phyloP scores from a whole-genome alignment of 1,140 invertebrate genomes.

The Teleogryllus occipitalis region DNA sequence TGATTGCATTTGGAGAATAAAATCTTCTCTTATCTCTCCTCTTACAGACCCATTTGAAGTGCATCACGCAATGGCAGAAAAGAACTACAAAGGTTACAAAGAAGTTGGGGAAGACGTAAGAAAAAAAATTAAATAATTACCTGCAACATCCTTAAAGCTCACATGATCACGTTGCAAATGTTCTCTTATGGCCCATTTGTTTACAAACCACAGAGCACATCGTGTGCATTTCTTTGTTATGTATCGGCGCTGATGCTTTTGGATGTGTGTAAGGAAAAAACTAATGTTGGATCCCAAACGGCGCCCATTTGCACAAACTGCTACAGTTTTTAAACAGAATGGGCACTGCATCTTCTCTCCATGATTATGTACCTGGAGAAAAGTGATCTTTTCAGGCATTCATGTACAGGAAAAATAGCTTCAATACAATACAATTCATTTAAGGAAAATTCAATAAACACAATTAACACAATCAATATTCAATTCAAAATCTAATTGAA shows the following conservation, averaged over 20 bases:
- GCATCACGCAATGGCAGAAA: too few species aligned
- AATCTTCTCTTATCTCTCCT: too few species aligned
- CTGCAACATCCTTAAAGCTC: conserved; percentile 21
- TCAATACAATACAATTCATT: too few species aligned
- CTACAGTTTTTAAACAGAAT: conserved; percentile 56
- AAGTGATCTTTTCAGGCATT: too few species aligned
- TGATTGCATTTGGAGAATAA: too few species aligned
- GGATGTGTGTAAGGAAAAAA: conserved; percentile 31
- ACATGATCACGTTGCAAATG: conserved; percentile 35
- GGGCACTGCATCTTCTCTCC: conserved; percentile 58
- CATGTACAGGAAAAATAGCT: too few species aligned
- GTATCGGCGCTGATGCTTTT: conserved; percentile 39
- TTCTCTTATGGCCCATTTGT: conserved; percentile 45
- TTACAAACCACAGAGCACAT: conserved; percentile 62
- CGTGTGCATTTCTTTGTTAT: conserved; percentile 53
- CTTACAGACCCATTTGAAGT: too few species aligned
- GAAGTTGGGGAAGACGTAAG: not conserved
- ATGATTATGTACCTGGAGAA: conserved; percentile 43
- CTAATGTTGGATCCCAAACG: conserved; percentile 22
- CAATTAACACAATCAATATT: too few species aligned
- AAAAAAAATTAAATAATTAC: conserved; percentile 12
- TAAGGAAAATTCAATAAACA: too few species aligned
- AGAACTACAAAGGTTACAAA: not conserved
- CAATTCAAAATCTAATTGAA: too few species aligned
- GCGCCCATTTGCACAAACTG: conserved; percentile 22